phyloP scores from a whole-genome alignment of 2,888 invertebrate species.

The Nemurella pictetii region DNA sequence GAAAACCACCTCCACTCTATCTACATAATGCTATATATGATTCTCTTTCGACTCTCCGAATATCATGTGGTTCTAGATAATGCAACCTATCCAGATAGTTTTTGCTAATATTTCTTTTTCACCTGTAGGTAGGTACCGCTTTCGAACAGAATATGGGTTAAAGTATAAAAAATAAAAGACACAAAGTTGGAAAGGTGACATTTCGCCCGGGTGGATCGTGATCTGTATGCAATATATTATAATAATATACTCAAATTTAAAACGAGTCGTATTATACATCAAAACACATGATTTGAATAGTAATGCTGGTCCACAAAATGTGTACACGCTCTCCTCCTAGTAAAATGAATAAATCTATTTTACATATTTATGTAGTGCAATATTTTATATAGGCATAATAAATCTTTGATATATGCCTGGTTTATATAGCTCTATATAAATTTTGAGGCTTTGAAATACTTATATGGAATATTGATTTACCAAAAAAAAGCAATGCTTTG shows the following conservation, averaged over 20 bases:
- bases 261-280: constrained; percentile 1
- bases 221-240: constrained; percentile 3
- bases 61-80: too few relatives aligned
- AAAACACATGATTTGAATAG: constrained; percentile 11
- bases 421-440: background rate
- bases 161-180: background rate
- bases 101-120: background rate
- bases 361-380: constrained; percentile 14
- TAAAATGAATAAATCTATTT: constrained; percentile 17
- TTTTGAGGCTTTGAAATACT: background rate
- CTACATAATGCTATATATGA: too few relatives aligned
- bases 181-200: background rate
- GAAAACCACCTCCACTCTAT: too few relatives aligned
- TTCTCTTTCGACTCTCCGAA: too few relatives aligned
- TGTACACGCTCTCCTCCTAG: background rate
- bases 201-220: constrained; percentile 11
- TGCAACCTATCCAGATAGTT: too few relatives aligned
- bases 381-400: constrained; percentile 9
- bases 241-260: constrained; percentile 7
- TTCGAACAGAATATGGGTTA: background rate
- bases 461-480: background rate
- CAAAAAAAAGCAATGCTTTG: background rate
- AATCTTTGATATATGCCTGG: constrained; percentile 12
- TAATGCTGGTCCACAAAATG: constrained; percentile 1
- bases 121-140: background rate